Base-by-base conservation (phyloP, 2,113 vertebrate genomes). In the Albula glossodonta region DNA sequence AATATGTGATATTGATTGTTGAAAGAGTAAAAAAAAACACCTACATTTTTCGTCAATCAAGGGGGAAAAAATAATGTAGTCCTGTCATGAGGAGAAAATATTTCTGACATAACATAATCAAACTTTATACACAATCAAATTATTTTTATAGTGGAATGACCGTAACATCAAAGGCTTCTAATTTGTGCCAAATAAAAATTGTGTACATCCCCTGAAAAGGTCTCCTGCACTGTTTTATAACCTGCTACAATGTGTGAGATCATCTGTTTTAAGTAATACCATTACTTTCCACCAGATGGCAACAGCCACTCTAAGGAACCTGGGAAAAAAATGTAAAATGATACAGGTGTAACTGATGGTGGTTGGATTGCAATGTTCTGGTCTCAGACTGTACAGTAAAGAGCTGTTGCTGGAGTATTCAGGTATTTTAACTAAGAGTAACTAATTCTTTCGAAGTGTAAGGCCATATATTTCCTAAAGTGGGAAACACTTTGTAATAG, bases 231-330 rank as follows among this genome's bases (percentile, higher is more conserved):
- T n/a, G 63, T 3, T 19, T 25, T 74, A 74, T 74, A 56, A 6
- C 70, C 70, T 31, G n/a, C 10, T 74, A 22, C 8, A 74, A 31
- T 8, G 10, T 9, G 6, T 17, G 8, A 9, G 70, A 31, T 74
- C 8, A 9, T 31, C 8, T 31, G 2, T 74, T 66, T 50, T 6
- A 15, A 88, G 87, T 74, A 90, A 83, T 91, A 87, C 85, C 11
- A 22, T 3, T 52, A 2, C 56, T 84, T 57, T 78, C 92, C 91
- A 93, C 90, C n/a, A 0, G 90, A 84, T 89, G 0, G 91, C 91
- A 92, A 66, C 60, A 66, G 60, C 60, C 60, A 66, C 17, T 66
- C 3, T 15, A 66, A 5, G 60, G 22, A 74, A 74, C 70, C 70
- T 2, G 8, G 2, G 70, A 22, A 74, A 31, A n/a, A 74, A 74